A percentile compares a stretch with the other conserved stretches of the same genome.
These are phyloP conservation scores for Eublepharis macularius DNA, from an alignment of 2,113 vertebrate genomes.

Conservation along the genomic window DNA sequence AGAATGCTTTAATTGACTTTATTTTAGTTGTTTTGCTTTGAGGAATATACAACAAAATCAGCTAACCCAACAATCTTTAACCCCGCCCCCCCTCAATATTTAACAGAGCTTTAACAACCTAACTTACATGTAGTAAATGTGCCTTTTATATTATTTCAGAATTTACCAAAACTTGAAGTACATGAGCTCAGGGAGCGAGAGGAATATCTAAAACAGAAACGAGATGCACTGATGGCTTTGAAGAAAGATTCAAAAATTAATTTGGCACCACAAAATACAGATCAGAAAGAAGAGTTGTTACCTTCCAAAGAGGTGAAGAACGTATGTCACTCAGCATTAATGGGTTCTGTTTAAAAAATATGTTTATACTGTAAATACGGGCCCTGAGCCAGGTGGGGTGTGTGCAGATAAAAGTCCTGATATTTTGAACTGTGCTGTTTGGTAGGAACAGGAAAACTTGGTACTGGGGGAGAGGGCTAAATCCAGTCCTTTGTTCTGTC, in stretches of 20 bases:
- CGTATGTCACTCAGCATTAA: not conserved
- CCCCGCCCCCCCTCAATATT: not conserved
- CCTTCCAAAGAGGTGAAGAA: conserved; percentile 71
- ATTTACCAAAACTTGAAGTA: conserved; percentile 81
- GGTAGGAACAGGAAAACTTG: not conserved
- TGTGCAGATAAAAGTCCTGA: too few species aligned
- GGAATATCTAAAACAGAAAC: conserved; percentile 89
- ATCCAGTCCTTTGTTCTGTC: not conserved
- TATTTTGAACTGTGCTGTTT: not conserved
- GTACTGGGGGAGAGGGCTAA: too few species aligned
- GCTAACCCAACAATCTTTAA: not conserved
- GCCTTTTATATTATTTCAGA: conserved; percentile 66
- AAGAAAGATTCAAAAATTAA: conserved; percentile 83
- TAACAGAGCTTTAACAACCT: not conserved
- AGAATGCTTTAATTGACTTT: not conserved
- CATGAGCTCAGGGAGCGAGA: conserved; percentile 90
- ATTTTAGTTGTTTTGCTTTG: not conserved
- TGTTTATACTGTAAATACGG: not conserved
- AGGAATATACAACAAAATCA: not conserved
- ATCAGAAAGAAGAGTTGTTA: conserved; percentile 59
- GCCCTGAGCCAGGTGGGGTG: not conserved
- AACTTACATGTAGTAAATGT: not conserved
- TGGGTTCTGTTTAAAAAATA: not conserved
- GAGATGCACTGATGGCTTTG: conserved; percentile 88
- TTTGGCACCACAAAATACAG: conserved; percentile 26